These are phyloP conservation scores for Ptychochromis oligacanthus DNA, from an alignment of 2,113 vertebrate species.

Conservation along the genomic window DNA sequence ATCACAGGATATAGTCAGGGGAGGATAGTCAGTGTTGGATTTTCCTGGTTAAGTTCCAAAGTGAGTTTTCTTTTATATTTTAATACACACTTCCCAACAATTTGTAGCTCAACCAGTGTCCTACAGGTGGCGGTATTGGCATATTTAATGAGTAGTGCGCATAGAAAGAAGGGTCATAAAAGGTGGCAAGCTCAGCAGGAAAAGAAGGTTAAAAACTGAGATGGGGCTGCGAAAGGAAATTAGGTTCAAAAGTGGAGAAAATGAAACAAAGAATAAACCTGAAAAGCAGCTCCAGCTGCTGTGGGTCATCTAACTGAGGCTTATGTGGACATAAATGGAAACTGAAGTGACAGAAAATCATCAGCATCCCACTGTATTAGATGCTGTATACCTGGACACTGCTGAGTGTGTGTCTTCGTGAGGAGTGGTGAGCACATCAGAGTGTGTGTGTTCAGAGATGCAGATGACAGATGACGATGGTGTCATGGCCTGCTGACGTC, in stretches of 20 bases:
- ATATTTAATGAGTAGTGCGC: not conserved
- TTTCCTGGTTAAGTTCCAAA: not conserved
- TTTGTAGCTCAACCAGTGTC: not conserved
- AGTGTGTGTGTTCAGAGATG: not conserved
- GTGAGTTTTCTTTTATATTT: not conserved
- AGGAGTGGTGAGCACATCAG: not conserved
- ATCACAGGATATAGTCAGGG: not conserved
- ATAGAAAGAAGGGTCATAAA: not conserved
- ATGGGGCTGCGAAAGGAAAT: not conserved
- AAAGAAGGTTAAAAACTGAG: not conserved
- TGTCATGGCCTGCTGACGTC: slow-evolving; percentile 38
- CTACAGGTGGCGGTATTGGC: slow-evolving; percentile 46
- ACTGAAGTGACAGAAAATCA: slow-evolving; percentile 42
- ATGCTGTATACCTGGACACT: not conserved
- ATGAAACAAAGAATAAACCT: not conserved
- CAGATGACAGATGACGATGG: slow-evolving; percentile 13
- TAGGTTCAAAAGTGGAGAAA: not conserved
- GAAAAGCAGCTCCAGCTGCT: not conserved
- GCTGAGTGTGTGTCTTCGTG: not conserved
- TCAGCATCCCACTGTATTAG: not conserved
- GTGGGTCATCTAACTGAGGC: slow-evolving; percentile 28
- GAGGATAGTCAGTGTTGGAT: not conserved
- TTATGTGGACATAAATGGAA: slow-evolving; percentile 19
- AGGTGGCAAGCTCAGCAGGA: not conserved
- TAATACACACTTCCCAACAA: not conserved